Conservation (phyloP, 1,140 invertebrate genomes). For the Dreissena rostriformis region DNA sequence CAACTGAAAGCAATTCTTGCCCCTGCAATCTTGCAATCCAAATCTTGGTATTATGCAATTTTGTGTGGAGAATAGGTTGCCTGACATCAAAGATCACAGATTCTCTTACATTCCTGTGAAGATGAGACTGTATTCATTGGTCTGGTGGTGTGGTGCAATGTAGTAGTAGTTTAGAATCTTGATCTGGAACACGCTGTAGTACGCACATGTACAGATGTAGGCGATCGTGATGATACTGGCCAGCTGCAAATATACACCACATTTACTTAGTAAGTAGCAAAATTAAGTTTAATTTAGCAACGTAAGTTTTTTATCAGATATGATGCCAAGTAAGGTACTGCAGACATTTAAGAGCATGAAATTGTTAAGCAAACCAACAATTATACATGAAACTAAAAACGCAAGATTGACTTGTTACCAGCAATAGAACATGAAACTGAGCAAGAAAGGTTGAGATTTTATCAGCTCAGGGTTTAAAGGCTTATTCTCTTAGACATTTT, state of each 20-base stretch:
- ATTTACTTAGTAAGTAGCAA: not conserved
- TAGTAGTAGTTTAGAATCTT: constrained; percentile 98
- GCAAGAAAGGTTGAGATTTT: too few species aligned
- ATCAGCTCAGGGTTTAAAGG: too few species aligned
- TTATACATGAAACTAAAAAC: too few species aligned
- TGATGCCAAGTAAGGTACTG: too few species aligned
- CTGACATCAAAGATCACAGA: not conserved
- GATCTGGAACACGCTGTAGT: constrained; percentile 98
- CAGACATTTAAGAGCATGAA: too few species aligned
- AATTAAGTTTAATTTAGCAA: too few species aligned
- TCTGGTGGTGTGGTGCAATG: constrained; percentile 97
- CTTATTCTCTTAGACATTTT: too few species aligned
- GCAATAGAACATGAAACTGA: too few species aligned
- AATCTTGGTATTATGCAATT: not conserved
- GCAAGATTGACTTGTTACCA: too few species aligned
- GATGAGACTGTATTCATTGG: constrained; percentile 99
- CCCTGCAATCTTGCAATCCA: not conserved
- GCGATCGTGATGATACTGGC: constrained; percentile 94
- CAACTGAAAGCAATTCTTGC: too few species aligned
- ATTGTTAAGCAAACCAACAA: too few species aligned
- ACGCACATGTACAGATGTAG: constrained; percentile 98
- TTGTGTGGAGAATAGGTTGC: not conserved
- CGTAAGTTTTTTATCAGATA: too few species aligned
- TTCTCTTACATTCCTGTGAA: constrained; percentile 93
- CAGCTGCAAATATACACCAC: constrained; percentile 82